These are phyloP conservation scores for Caenorhabditis doughertyi DNA, from an alignment of 2,888 invertebrate species.

Conservation along the genomic window DNA sequence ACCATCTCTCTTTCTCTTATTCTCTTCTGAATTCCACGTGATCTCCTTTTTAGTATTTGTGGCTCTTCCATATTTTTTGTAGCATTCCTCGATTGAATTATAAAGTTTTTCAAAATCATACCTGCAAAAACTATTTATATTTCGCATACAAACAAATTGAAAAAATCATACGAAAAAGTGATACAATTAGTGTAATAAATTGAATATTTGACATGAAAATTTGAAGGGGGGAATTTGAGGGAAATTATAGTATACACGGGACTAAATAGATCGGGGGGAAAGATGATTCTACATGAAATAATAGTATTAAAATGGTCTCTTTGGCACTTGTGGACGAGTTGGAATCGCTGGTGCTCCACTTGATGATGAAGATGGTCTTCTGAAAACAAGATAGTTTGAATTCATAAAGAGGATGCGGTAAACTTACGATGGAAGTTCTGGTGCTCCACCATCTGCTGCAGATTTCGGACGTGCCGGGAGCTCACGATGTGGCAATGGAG, in stretches of 20 bases:
- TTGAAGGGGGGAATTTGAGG: not conserved
- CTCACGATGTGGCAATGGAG: not conserved
- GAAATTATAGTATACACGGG: not conserved
- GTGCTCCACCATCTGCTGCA: constrained; percentile 55
- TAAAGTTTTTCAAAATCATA: too few species aligned
- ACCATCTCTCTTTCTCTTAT: not conserved
- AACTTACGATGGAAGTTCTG: constrained; percentile 76
- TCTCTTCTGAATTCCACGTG: too few species aligned
- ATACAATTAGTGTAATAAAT: too few species aligned
- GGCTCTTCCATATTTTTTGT: not conserved
- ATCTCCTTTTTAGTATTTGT: not conserved
- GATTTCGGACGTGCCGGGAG: not conserved
- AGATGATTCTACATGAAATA: not conserved
- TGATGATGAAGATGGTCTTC: constrained; percentile 73
- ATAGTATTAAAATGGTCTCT: constrained; percentile 54
- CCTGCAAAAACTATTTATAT: too few species aligned
- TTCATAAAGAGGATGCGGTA: not conserved
- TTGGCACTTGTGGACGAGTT: constrained; percentile 68
- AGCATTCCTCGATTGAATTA: too few species aligned
- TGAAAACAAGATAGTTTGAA: constrained; percentile 42
- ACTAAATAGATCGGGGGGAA: not conserved
- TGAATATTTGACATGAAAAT: too few species aligned
- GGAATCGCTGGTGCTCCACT: constrained; percentile 67
- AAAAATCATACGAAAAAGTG: too few species aligned
- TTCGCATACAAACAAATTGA: too few species aligned